Conservation (phyloP, 2,888 invertebrate species). For the Cryptocephalus primarius region DNA sequence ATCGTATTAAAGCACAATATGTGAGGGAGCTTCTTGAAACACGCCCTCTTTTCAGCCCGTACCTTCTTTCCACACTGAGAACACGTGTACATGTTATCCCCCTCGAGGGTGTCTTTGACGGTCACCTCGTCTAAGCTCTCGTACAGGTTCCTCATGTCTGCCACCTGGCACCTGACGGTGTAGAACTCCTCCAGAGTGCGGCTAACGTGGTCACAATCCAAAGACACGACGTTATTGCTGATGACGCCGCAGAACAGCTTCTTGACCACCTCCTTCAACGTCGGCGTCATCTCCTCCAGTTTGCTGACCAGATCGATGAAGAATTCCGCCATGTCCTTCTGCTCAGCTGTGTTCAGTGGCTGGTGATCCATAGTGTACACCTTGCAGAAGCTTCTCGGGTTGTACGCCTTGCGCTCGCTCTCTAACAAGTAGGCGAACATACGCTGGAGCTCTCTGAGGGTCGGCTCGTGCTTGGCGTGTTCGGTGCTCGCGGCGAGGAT, state of each 20-base stretch:
- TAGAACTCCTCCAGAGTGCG: slow-evolving; percentile 93
- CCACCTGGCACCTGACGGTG: slow-evolving; percentile 91
- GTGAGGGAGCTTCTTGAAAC: slow-evolving; percentile 81
- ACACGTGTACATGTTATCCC: slow-evolving; percentile 97
- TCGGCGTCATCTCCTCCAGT: slow-evolving; percentile 89
- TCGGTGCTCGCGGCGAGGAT: slow-evolving; percentile 64
- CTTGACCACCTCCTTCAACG: slow-evolving; percentile 80
- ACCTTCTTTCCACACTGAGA: slow-evolving; percentile 93
- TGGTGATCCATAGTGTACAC: slow-evolving; percentile 97
- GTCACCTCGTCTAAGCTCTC: slow-evolving; percentile 95
- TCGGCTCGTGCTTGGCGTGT: slow-evolving; percentile 68
- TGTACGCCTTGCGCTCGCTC: slow-evolving; percentile 90
- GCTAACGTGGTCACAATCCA: slow-evolving; percentile 92
- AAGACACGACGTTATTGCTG: slow-evolving; percentile 90
- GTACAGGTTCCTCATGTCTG: slow-evolving; percentile 91
- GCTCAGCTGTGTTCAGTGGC: slow-evolving; percentile 89
- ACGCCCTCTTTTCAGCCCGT: slow-evolving; percentile 78
- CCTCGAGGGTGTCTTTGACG: slow-evolving; percentile 91
- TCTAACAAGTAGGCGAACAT: slow-evolving; percentile 94
- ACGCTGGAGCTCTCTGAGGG: slow-evolving; percentile 76
- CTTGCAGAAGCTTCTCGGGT: slow-evolving; percentile 50
- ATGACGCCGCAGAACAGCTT: slow-evolving; percentile 86
- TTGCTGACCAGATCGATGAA: slow-evolving; percentile 94
- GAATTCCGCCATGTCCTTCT: slow-evolving; percentile 97
- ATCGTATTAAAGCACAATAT: slow-evolving; percentile 94